Evolutionary conservation across 2,113 vertebrate species (phyloP).

Genomic region (Cavia aperea): DNA sequence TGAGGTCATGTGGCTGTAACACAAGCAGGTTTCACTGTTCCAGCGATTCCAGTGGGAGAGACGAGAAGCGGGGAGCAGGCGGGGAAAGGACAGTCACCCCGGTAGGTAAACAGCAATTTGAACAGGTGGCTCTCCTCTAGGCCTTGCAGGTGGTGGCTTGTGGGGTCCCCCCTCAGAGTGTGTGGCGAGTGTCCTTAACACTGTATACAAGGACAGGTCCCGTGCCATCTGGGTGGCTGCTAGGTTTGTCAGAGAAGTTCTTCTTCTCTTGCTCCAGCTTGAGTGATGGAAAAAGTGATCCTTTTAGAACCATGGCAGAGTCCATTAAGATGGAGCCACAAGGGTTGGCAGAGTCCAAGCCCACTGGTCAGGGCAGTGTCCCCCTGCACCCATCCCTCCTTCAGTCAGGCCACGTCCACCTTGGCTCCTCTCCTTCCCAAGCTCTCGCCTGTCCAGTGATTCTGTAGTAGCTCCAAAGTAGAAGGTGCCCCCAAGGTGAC

Average conservation of each 20-base stretch:
- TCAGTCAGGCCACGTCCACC: fast-evolving
- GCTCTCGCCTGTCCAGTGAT: too few species aligned
- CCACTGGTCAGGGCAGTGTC: fast-evolving
- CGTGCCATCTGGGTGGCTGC: not conserved
- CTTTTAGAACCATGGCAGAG: not conserved
- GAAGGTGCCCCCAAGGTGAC: not conserved
- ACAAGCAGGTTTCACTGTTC: not conserved
- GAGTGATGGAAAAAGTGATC: not conserved
- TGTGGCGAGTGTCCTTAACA: not conserved
- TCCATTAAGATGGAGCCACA: not conserved
- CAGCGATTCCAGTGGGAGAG: too few species aligned
- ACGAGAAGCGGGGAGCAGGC: not conserved
- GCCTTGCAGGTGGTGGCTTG: not conserved
- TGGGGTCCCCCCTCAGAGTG: not conserved
- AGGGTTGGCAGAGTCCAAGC: fast-evolving
- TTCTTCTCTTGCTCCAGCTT: not conserved
- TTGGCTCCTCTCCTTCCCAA: fast-evolving
- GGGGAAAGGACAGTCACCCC: not conserved
- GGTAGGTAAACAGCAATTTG: not conserved
- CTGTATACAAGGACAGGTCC: not conserved
- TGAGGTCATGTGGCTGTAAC: fast-evolving
- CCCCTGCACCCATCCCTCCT: too few species aligned
- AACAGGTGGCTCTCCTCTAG: not conserved
- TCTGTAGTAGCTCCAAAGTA: not conserved
- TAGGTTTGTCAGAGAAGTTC: not conserved